Percentiles rank a stretch among this genome's conserved stretches.
phyloP scores from a whole-genome alignment of 2,888 invertebrate genomes.

The Dichetophora obliterata region DNA sequence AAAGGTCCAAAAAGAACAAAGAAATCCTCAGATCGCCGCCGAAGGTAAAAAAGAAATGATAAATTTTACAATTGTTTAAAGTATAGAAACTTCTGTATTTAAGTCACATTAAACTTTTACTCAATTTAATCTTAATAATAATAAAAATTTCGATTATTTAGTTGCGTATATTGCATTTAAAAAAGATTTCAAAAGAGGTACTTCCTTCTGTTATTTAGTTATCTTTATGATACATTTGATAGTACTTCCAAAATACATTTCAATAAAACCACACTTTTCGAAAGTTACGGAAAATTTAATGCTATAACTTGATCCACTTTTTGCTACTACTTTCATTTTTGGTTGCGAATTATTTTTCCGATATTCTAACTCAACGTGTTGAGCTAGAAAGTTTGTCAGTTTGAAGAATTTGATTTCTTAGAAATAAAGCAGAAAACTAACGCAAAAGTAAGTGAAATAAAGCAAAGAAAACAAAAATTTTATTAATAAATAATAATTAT shows the following conservation, averaged over 20 bases:
- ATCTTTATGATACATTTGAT: too few relatives aligned
- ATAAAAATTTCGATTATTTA: background rate
- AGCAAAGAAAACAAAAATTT: too few relatives aligned
- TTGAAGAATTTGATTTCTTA: too few relatives aligned
- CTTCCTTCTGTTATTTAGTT: background rate
- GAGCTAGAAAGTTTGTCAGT: too few relatives aligned
- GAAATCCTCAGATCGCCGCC: constrained; percentile 64
- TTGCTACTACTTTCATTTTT: constrained; percentile 78
- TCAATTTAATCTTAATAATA: background rate
- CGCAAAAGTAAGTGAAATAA: too few relatives aligned
- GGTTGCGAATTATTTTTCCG: too few relatives aligned
- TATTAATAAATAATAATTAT: too few relatives aligned
- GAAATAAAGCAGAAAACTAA: too few relatives aligned
- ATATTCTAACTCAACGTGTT: too few relatives aligned
- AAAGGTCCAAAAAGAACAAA: constrained; percentile 80
- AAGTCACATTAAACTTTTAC: background rate
- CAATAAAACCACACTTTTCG: background rate
- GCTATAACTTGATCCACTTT: background rate
- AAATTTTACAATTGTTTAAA: too few relatives aligned
- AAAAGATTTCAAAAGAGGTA: background rate
- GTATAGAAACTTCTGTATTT: too few relatives aligned
- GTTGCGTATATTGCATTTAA: background rate
- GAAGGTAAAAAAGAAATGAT: constrained; percentile 38
- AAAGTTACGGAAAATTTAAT: too few relatives aligned
- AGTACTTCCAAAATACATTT: background rate